A percentile compares a stretch with the other conserved stretches of the same genome.
Evolutionary conservation across 2,888 invertebrate genomes (phyloP).

Genomic region (Lutraria lutraria): DNA sequence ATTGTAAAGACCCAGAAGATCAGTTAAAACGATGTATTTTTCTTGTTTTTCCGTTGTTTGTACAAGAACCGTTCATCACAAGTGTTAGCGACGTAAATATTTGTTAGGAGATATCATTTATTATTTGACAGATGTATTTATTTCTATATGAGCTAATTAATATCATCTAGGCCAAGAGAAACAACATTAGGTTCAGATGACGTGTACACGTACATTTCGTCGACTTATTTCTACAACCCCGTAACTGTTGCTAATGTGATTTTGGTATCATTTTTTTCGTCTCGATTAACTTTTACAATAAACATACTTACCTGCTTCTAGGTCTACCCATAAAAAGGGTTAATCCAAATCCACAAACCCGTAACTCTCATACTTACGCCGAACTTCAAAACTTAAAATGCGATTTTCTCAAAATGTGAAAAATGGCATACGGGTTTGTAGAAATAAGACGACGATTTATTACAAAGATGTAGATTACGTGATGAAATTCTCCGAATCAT

Average conservation of each 20-base stretch:
- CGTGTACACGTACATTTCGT: not conserved
- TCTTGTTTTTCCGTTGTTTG: conserved; percentile 8
- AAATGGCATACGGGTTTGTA: too few relatives aligned
- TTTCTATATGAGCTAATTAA: not conserved
- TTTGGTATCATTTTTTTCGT: too few relatives aligned
- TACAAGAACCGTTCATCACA: conserved; percentile 19
- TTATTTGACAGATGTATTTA: not conserved
- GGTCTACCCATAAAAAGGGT: not conserved
- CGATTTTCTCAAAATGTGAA: too few relatives aligned
- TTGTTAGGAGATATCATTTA: conserved; percentile 24
- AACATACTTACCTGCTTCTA: too few relatives aligned
- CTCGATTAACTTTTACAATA: too few relatives aligned
- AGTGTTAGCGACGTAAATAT: conserved; percentile 20
- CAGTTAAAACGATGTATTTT: conserved; percentile 38
- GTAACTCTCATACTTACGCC: too few relatives aligned
- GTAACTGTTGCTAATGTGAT: too few relatives aligned
- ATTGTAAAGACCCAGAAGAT: not conserved
- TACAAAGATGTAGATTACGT: not conserved
- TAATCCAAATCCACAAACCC: too few relatives aligned
- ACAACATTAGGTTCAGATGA: not conserved
- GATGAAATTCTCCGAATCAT: not conserved
- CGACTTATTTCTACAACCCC: too few relatives aligned
- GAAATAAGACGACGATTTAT: too few relatives aligned
- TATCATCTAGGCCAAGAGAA: not conserved
- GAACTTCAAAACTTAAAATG: too few relatives aligned